Percentiles rank a stretch among this genome's conserved stretches.
phyloP scores from a whole-genome alignment of 2,797 vertebrate genomes.

The Chromis chromis region DNA sequence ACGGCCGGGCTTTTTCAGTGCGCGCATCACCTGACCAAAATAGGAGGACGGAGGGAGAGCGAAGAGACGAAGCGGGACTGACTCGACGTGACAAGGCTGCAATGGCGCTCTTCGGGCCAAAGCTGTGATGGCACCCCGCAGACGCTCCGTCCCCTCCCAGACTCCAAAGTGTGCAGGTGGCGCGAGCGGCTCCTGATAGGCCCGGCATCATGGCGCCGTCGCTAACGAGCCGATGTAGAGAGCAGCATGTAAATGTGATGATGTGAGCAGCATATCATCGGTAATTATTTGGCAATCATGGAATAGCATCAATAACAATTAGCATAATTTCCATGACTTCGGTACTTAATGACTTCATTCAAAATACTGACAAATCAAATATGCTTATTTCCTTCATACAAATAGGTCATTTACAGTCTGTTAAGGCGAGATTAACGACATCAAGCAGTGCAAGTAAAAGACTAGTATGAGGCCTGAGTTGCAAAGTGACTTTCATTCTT shows the following conservation, averaged over 20 bases:
- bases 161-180: slow-evolving; percentile 47
- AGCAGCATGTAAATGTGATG: slow-evolving; percentile 76
- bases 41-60: slow-evolving; percentile 27
- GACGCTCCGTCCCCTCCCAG: slow-evolving; percentile 15
- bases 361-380: slow-evolving; percentile 77
- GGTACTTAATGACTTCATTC: slow-evolving; percentile 74
- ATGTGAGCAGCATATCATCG: slow-evolving; percentile 75
- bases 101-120: slow-evolving; percentile 30
- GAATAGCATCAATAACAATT: slow-evolving; percentile 81
- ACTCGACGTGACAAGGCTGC: slow-evolving; percentile 65
- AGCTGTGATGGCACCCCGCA: slow-evolving; percentile 40
- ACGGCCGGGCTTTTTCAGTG: slow-evolving; percentile 59
- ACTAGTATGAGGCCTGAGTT: slow-evolving; percentile 23
- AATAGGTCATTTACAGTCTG: slow-evolving; percentile 72
- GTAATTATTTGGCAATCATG: slow-evolving; percentile 83
- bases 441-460: slow-evolving; percentile 44
- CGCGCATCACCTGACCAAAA: slow-evolving; percentile 60
- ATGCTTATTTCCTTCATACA: slow-evolving; percentile 71
- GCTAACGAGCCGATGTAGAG: slow-evolving; percentile 65
- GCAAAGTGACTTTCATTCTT: not conserved
- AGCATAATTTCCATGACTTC: slow-evolving; percentile 75
- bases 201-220: slow-evolving; percentile 23
- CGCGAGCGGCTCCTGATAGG: slow-evolving; percentile 47
- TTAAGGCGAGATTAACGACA: slow-evolving; percentile 46
- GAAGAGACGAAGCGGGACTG: slow-evolving; percentile 37